Conservation (phyloP, 2,888 invertebrate species). For the Cryptocephalus moraei region DNA sequence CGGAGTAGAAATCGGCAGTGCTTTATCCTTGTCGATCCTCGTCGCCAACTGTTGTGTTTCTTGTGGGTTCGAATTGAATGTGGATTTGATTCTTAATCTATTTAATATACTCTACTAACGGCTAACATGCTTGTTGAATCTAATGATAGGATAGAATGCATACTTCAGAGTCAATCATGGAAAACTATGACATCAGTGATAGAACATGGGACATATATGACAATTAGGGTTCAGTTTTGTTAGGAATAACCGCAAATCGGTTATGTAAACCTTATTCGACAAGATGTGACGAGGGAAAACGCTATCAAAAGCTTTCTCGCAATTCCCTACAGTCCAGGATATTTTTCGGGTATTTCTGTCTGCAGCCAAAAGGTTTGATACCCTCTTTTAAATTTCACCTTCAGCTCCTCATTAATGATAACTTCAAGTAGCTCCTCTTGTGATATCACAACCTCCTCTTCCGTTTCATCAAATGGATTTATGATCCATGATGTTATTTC, state of each 20-base stretch:
- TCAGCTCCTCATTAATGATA: background rate
- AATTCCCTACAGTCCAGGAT: background rate
- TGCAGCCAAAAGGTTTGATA: background rate
- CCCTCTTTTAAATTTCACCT: background rate
- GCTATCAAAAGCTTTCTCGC: background rate
- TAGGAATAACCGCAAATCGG: background rate
- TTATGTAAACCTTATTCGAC: background rate
- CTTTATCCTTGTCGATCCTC: too few relatives aligned
- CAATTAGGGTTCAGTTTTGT: too few relatives aligned
- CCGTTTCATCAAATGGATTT: conserved; percentile 5
- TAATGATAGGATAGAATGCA: too few relatives aligned
- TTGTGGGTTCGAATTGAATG: too few relatives aligned
- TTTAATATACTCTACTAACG: too few relatives aligned
- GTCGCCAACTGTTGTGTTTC: too few relatives aligned
- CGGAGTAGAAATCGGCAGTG: too few relatives aligned
- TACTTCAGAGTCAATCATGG: too few relatives aligned
- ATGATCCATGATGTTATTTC: background rate
- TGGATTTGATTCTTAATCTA: too few relatives aligned
- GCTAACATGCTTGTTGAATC: too few relatives aligned
- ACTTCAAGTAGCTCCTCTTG: background rate
- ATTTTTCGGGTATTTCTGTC: background rate
- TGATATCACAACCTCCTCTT: conserved; percentile 7
- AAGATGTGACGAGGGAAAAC: background rate
- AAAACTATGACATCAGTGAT: too few relatives aligned
- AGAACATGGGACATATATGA: too few relatives aligned